phyloP scores from a whole-genome alignment of 2,888 invertebrate species.

The Mythimna lalbum region DNA sequence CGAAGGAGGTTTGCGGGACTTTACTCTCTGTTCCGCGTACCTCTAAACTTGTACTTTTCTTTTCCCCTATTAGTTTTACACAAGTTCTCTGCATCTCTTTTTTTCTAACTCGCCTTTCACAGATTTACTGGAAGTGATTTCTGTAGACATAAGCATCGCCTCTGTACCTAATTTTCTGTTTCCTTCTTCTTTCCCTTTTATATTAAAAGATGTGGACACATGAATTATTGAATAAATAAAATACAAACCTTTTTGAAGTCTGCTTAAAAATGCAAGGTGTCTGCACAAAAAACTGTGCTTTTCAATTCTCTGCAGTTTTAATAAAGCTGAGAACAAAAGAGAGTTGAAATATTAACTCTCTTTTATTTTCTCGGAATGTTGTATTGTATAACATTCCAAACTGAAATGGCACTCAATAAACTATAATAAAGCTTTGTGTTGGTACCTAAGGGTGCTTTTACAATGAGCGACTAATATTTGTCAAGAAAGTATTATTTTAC shows the following conservation, averaged over 20 bases:
- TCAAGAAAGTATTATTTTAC: not conserved
- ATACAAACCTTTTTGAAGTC: not conserved
- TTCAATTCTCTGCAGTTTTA: not conserved
- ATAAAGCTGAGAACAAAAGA: too few relatives aligned
- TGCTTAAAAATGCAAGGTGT: not conserved
- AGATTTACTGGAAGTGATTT: too few relatives aligned
- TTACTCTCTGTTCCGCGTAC: too few relatives aligned
- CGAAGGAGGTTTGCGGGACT: too few relatives aligned
- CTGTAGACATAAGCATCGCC: too few relatives aligned
- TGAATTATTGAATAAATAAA: not conserved
- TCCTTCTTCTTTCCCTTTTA: too few relatives aligned
- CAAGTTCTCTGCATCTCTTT: too few relatives aligned
- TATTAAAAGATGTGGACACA: too few relatives aligned
- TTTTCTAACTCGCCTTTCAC: too few relatives aligned
- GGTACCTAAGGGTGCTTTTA: slow-evolving; percentile 1
- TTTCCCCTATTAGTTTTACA: too few relatives aligned
- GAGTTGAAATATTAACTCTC: not conserved
- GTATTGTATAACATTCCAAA: slow-evolving; percentile 20
- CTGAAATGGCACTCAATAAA: slow-evolving; percentile 22
- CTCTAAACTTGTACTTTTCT: too few relatives aligned
- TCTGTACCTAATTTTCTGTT: too few relatives aligned
- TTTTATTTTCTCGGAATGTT: slow-evolving; percentile 5
- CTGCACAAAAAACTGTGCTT: not conserved
- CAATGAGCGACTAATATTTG: not conserved
- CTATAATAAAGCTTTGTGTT: slow-evolving; percentile 39